Percentiles rank a stretch among this genome's conserved stretches.
Evolutionary conservation across 2,888 invertebrate genomes (phyloP).

Genomic region (Drosophila merina): DNA sequence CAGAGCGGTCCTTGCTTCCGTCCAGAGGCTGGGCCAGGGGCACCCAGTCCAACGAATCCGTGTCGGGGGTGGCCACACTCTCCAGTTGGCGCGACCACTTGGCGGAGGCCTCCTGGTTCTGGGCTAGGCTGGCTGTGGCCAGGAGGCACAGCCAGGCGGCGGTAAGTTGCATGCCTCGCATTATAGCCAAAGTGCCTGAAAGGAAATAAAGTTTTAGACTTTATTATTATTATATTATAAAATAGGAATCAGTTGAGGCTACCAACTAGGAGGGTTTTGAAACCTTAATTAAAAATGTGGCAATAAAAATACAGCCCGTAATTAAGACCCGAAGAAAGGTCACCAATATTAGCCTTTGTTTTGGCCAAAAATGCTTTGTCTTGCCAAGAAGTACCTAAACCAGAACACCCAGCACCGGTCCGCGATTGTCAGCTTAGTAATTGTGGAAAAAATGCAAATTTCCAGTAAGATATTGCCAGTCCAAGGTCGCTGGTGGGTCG

Average conservation of each 20-base stretch:
- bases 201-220: not conserved
- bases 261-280: not conserved
- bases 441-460: constrained; percentile 25
- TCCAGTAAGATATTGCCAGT: not conserved
- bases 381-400: not conserved
- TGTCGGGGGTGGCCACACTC: constrained; percentile 62
- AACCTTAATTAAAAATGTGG: constrained; percentile 14
- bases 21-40: constrained; percentile 84
- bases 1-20: constrained; percentile 79
- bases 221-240: not conserved
- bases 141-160: constrained; percentile 67
- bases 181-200: constrained; percentile 79
- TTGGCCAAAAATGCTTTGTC: constrained; percentile 39
- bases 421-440: constrained; percentile 22
- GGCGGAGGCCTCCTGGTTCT: constrained; percentile 62
- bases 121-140: constrained; percentile 46
- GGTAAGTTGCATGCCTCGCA: constrained; percentile 66
- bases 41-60: constrained; percentile 85
- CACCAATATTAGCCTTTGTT: constrained; percentile 26
- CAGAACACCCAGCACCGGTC: constrained; percentile 29
- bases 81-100: constrained; percentile 84
- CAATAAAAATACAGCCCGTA: not conserved
- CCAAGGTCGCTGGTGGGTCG: constrained; percentile 47
- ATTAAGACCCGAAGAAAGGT: constrained; percentile 41
- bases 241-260: not conserved